Base-by-base conservation (phyloP, 2,888 invertebrate genomes). In the Hirudinaria manillensis region DNA sequence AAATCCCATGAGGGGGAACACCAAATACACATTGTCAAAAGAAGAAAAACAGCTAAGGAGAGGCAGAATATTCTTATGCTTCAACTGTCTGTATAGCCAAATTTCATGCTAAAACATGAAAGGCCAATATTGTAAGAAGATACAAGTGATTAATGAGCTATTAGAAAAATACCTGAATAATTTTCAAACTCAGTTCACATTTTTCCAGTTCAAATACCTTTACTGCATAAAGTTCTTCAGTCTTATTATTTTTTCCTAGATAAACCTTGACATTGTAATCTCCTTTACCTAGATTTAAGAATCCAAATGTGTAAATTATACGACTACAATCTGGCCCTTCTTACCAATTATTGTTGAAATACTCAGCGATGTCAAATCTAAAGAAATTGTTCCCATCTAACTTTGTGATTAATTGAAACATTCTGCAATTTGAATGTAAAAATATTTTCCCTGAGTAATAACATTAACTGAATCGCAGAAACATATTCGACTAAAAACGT, bases 1-100 rank as follows among this genome's bases (percentile, higher is more conserved):
- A 83, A 90, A 92, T 36, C 90, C 90, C 91, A 93, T 92, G 16
- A 93, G 87, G 0, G 93, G 93, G 79, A 91, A 90, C 24, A 93
- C 89, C 7, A 92, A 89, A 85, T 90, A 92, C 51, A 94, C 87
- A 83, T 92, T 91, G 75, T 89, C 89, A n/a, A 90, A 90, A 76
- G 89, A 88, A 0, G 93, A 91, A 86, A 93, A 94, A 3, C 91
- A 89, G 51, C 90, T 89, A 79, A 90, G 86, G 83, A 91, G 91
- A 36, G 90, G 89, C 66, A 93, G 87, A 74, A 94, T 89, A 84
- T 93, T 92, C 3, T 89, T 88, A 85, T 94, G 93, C 78, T 90
- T 89, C 27, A 94, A 87, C 82, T 92, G 91, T 78, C 90, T 89
- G 78, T 91, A 90, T 75, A 91, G 88, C 71, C 90, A 87, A 76